Evolutionary conservation across 2,888 invertebrate species (phyloP).

Genomic region (Rutpela maculata): DNA sequence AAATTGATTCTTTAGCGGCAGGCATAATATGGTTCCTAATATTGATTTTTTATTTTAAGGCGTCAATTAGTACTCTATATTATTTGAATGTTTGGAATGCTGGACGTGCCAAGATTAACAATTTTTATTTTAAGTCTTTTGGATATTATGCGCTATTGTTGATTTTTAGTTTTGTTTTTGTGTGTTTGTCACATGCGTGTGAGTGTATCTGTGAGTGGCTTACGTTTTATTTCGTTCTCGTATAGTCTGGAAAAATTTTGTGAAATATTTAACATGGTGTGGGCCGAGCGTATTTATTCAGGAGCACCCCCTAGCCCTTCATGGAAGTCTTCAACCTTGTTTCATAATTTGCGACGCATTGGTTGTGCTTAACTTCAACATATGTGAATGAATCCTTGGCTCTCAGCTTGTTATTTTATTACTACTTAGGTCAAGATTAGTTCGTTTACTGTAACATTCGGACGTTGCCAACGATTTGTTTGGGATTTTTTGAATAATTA

Average conservation of each 20-base stretch:
- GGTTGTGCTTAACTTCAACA: neutral
- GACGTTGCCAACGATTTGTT: no score
- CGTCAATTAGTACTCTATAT: slow-evolving; percentile 58
- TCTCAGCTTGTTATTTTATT: neutral
- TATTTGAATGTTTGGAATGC: slow-evolving; percentile 59
- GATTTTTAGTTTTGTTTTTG: slow-evolving; percentile 59
- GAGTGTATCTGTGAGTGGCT: slow-evolving; percentile 42
- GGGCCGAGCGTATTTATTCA: neutral
- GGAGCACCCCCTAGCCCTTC: neutral
- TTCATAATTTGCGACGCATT: neutral
- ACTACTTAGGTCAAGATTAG: neutral
- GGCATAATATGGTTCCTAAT: slow-evolving; percentile 66
- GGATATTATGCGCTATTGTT: slow-evolving; percentile 54
- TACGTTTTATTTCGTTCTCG: slow-evolving; percentile 38
- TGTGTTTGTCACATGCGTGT: slow-evolving; percentile 53
- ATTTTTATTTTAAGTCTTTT: slow-evolving; percentile 48
- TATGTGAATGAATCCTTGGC: neutral
- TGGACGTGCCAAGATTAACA: slow-evolving; percentile 63
- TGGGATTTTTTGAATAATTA: no score
- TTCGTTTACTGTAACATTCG: no score
- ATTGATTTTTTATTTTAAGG: slow-evolving; percentile 54
- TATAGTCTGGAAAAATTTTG: slow-evolving; percentile 47
- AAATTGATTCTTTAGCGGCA: slow-evolving; percentile 66
- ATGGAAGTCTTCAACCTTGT: neutral
- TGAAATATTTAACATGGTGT: neutral